Evolutionary conservation across 2,797 vertebrate species (phyloP).

Genomic region (Acanthornis magna): DNA sequence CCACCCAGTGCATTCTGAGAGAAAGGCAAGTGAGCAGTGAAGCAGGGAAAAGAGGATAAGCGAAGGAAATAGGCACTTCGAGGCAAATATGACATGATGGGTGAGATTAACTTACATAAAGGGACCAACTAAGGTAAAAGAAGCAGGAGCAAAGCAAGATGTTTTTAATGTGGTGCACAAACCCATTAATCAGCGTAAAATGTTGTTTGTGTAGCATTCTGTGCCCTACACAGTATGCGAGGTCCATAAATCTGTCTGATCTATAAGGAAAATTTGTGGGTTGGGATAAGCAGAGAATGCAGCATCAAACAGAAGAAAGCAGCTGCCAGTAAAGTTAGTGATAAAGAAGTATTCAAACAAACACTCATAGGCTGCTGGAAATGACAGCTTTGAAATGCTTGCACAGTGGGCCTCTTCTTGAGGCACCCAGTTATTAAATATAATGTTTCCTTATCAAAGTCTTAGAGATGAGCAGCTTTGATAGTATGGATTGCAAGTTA

Average conservation of each 20-base stretch:
- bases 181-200: constrained; percentile 41
- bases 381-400: constrained; percentile 18
- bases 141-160: not conserved
- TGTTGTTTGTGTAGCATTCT: not conserved
- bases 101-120: constrained; percentile 35
- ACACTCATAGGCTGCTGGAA: not conserved
- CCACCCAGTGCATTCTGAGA: not conserved
- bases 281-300: not conserved
- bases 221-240: not conserved
- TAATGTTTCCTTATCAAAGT: not conserved
- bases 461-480: not conserved
- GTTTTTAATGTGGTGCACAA: constrained; percentile 42
- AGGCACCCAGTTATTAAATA: not conserved
- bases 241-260: constrained; percentile 16
- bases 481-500: not conserved
- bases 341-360: constrained; percentile 5
- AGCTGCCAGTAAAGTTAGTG: not conserved
- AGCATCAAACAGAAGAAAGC: not conserved
- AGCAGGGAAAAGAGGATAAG: constrained; percentile 14
- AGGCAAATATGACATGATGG: constrained; percentile 11
- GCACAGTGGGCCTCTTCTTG: not conserved
- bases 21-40: not conserved
- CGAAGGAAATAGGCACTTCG: not conserved
- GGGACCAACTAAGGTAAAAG: constrained; percentile 17
- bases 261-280: not conserved